Conservation (phyloP, 2,888 invertebrate genomes). For the Cantharis nigra region DNA sequence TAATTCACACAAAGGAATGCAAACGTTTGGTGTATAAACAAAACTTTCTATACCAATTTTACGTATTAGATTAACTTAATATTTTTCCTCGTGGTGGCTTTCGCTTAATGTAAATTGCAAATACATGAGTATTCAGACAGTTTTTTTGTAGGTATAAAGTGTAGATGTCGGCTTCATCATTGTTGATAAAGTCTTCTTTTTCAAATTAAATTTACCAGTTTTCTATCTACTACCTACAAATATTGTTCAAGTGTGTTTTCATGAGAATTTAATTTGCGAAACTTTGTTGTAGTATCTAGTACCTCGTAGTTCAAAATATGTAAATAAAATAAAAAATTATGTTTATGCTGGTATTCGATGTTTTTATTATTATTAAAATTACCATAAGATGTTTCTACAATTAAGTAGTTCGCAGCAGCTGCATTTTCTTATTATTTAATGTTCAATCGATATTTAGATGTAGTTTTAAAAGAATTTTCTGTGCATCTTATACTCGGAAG, state of each 20-base stretch:
- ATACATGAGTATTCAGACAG: no score
- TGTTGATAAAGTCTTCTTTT: not conserved
- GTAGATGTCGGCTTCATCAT: no score
- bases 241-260: not conserved
- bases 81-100: no score
- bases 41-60: no score
- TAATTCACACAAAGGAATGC: no score
- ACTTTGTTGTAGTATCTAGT: not conserved
- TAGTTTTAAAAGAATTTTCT: not conserved
- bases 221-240: not conserved
- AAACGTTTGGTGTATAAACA: no score
- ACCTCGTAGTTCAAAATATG: not conserved
- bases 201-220: not conserved
- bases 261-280: not conserved
- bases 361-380: no score
- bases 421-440: not conserved
- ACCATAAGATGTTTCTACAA: not conserved
- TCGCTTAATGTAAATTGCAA: no score
- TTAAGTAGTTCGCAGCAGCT: not conserved
- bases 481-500: not conserved
- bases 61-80: no score
- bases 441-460: not conserved
- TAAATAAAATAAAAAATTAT: not conserved
- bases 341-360: no score
- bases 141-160: no score